These are phyloP conservation scores for Aspidoscelis tigris DNA, from an alignment of 2,113 vertebrate species.

Conservation along the genomic window DNA sequence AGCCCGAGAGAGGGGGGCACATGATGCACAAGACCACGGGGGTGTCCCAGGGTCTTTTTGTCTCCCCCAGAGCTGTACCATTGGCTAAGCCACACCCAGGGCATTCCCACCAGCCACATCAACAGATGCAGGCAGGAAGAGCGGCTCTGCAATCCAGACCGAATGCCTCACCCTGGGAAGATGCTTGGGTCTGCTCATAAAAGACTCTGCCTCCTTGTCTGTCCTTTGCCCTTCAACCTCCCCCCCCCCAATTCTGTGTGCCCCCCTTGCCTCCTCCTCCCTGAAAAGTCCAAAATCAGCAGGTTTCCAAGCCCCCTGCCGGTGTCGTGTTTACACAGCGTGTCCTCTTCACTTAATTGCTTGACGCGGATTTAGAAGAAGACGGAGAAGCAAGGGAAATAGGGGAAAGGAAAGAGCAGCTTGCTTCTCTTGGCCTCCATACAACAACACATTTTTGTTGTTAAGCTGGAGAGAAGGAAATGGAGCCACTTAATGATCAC, in stretches of 20 bases:
- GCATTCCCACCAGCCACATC: constrained; percentile 25
- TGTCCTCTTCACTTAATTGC: constrained; percentile 60
- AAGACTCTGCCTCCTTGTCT: neutral
- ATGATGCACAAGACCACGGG: too few species aligned
- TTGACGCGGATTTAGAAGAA: constrained; percentile 37
- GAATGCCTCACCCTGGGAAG: constrained; percentile 56
- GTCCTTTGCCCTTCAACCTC: constrained; percentile 64
- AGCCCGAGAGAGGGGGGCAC: too few species aligned
- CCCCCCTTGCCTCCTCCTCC: constrained; percentile 45
- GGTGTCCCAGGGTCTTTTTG: too few species aligned
- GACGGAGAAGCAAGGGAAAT: neutral
- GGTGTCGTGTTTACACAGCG: constrained; percentile 62
- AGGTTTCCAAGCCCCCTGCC: constrained; percentile 60
- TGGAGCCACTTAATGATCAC: constrained; percentile 31
- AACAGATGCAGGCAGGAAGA: constrained; percentile 49
- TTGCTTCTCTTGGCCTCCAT: constrained; percentile 50
- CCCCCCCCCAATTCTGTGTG: constrained; percentile 5
- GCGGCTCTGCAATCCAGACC: neutral
- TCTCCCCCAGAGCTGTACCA: too few species aligned
- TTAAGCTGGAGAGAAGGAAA: constrained; percentile 33
- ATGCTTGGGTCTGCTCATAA: neutral
- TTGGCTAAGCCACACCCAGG: constrained; percentile 13
- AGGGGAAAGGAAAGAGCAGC: constrained; percentile 41
- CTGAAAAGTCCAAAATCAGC: constrained; percentile 25
- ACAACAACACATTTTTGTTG: constrained; percentile 42